Percentiles rank a stretch among this genome's conserved stretches.
These are phyloP conservation scores for Notothenia coriiceps DNA, from an alignment of 2,113 vertebrate genomes.

Conservation along the genomic window DNA sequence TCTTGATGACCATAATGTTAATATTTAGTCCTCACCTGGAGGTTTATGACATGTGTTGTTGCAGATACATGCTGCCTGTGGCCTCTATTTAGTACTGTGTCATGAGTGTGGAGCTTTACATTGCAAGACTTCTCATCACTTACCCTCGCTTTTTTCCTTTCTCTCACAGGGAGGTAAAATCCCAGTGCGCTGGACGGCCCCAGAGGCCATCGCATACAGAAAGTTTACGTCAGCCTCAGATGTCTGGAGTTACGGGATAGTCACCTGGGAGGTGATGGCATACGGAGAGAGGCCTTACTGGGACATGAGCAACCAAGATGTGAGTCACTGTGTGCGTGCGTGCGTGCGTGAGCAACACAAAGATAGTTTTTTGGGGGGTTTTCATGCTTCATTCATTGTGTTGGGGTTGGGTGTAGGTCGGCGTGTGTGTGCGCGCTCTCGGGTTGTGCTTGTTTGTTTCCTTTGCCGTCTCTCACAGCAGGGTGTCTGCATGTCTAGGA, in stretches of 20 bases:
- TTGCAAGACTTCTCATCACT: neutral
- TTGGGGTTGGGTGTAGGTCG: neutral
- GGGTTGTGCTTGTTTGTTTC: slow-evolving; percentile 64
- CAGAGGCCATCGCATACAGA: slow-evolving; percentile 86
- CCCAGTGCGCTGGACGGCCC: slow-evolving; percentile 86
- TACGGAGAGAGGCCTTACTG: slow-evolving; percentile 87
- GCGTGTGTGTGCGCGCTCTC: slow-evolving; percentile 19
- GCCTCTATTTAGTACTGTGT: slow-evolving; percentile 4
- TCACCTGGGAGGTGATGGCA: slow-evolving; percentile 88
- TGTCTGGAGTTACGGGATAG: slow-evolving; percentile 87
- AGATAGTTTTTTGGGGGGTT: neutral
- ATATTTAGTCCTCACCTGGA: neutral
- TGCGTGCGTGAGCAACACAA: neutral
- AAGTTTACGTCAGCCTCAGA: slow-evolving; percentile 87
- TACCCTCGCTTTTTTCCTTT: neutral
- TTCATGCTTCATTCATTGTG: no score
- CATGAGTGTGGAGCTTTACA: neutral
- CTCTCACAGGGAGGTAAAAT: slow-evolving; percentile 84
- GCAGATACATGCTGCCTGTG: neutral
- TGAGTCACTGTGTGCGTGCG: slow-evolving; percentile 67
- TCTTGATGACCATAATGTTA: neutral
- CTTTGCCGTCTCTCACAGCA: slow-evolving; percentile 56
- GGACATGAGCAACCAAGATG: slow-evolving; percentile 89
- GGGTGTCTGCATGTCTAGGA: slow-evolving; percentile 54
- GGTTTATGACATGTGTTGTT: neutral